Conservation (phyloP, 2,888 invertebrate species). For the Chrysolina oricalcia region DNA sequence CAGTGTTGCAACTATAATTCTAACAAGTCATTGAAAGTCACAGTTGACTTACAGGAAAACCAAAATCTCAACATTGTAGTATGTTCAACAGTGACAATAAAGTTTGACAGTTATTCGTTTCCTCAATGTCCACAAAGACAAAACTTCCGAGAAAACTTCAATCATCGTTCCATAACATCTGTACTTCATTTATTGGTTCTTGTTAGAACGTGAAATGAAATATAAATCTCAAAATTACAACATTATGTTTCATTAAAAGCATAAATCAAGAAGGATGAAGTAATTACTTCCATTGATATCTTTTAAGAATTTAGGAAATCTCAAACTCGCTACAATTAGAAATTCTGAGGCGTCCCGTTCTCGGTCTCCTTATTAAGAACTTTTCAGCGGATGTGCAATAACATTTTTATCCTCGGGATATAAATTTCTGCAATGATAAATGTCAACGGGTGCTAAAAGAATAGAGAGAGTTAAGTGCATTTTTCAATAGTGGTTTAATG, state of each 20-base stretch:
- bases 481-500: constrained; percentile 4
- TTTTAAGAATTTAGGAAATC: constrained; percentile 67
- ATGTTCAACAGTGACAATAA: neutral
- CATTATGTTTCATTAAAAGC: constrained; percentile 63
- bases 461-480: constrained; percentile 1
- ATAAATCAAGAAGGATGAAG: constrained; percentile 62
- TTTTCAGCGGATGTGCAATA: constrained; percentile 43
- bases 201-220: constrained; percentile 44
- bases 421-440: constrained; percentile 22
- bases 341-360: constrained; percentile 55
- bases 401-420: constrained; percentile 46
- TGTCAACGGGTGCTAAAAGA: neutral
- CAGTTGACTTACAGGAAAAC: too few species aligned
- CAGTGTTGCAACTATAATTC: too few species aligned
- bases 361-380: constrained; percentile 57
- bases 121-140: neutral
- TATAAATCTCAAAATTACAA: constrained; percentile 59
- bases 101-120: neutral
- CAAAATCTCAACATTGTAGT: too few species aligned
- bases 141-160: constrained; percentile 6
- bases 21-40: too few species aligned
- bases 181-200: constrained; percentile 25
- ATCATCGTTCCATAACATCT: neutral
- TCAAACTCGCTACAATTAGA: constrained; percentile 63
- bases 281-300: constrained; percentile 68